Evolutionary conservation across 2,797 vertebrate species (phyloP).

Genomic region (Nyctalus aviator): DNA sequence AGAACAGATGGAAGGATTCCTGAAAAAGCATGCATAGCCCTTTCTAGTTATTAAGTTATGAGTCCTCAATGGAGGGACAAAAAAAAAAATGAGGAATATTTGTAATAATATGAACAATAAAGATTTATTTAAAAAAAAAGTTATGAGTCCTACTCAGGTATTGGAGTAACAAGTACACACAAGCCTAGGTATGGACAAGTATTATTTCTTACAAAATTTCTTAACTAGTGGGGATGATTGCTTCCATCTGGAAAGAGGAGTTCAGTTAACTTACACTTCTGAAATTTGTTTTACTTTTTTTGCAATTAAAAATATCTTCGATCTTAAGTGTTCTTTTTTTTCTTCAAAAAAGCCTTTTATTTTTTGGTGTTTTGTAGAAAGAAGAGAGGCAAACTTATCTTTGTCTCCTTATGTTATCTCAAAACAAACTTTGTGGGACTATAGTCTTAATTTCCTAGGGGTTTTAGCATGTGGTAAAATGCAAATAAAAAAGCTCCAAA

Average conservation of each 20-base stretch:
- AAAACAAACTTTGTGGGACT: slow-evolving; percentile 58
- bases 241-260: background rate
- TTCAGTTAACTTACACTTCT: background rate
- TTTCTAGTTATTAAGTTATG: background rate
- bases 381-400: background rate
- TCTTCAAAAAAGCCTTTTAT: background rate
- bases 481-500: slow-evolving; percentile 75
- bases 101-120: too few relatives aligned
- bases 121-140: too few relatives aligned
- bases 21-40: background rate
- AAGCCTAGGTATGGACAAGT: background rate
- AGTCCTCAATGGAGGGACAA: background rate
- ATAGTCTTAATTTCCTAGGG: slow-evolving; percentile 49
- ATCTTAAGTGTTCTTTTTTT: background rate
- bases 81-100: too few relatives aligned
- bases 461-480: slow-evolving; percentile 69
- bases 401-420: slow-evolving; percentile 7
- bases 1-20: background rate
- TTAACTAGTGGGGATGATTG: background rate
- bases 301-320: slow-evolving; percentile 42
- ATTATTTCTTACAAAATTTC: slow-evolving; percentile 30
- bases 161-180: background rate
- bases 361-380: slow-evolving; percentile 43
- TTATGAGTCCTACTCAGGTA: background rate
- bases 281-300: slow-evolving; percentile 32